A percentile compares a stretch with the other conserved stretches of the same genome.
These are phyloP conservation scores for Monopterus albus DNA, from an alignment of 2,113 vertebrate species.

Conservation along the genomic window DNA sequence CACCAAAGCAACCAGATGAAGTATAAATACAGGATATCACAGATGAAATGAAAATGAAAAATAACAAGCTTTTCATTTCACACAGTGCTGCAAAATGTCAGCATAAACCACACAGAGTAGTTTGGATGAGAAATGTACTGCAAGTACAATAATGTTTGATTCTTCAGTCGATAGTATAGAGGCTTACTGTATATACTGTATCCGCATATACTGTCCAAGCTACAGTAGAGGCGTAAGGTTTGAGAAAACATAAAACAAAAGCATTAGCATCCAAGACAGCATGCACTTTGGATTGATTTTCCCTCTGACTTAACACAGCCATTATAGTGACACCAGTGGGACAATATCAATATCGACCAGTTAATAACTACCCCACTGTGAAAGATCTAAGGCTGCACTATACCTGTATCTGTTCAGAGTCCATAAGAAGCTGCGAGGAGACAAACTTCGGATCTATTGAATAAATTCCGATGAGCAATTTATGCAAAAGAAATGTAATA, in stretches of 20 bases:
- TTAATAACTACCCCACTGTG: constrained; percentile 52
- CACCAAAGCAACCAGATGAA: constrained; percentile 5
- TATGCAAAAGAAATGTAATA: constrained; percentile 78
- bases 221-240: not conserved
- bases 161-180: constrained; percentile 1
- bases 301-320: constrained; percentile 26
- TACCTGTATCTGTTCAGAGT: constrained; percentile 15
- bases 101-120: not conserved
- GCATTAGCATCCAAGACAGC: constrained; percentile 33
- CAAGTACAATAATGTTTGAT: constrained; percentile 2
- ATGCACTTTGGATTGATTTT: constrained; percentile 30
- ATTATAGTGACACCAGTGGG: constrained; percentile 37
- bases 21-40: constrained; percentile 3
- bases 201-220: not conserved
- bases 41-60: not conserved
- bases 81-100: constrained; percentile 50
- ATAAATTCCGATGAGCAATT: constrained; percentile 72
- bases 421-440: constrained; percentile 40
- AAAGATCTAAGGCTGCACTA: constrained; percentile 47
- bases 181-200: not conserved
- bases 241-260: constrained; percentile 27
- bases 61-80: constrained; percentile 54
- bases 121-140: constrained; percentile 12
- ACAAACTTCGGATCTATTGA: constrained; percentile 65
- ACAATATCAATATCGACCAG: constrained; percentile 51